These are phyloP conservation scores for Cheilosia variabilis DNA, from an alignment of 2,888 invertebrate species.

Conservation along the genomic window DNA sequence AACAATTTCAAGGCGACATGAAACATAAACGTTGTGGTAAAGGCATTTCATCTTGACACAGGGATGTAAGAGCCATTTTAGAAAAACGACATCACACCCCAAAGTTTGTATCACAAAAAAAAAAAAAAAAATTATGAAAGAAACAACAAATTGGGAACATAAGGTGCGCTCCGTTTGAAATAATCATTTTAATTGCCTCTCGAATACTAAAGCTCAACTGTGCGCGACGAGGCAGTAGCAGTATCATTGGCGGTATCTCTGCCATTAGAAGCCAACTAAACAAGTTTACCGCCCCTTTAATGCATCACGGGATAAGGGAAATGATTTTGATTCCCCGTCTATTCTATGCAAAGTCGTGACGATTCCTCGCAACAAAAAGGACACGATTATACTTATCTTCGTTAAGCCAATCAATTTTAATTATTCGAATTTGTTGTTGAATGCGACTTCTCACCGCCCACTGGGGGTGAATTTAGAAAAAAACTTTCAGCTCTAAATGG, in stretches of 20 bases:
- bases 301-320: slow-evolving; percentile 13
- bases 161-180: slow-evolving; percentile 70
- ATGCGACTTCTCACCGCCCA: neutral
- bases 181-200: slow-evolving; percentile 75
- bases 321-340: slow-evolving; percentile 26
- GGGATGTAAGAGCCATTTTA: slow-evolving; percentile 16
- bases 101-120: slow-evolving; percentile 18
- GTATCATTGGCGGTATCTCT: neutral
- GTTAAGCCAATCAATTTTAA: slow-evolving; percentile 75
- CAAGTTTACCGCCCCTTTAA: slow-evolving; percentile 67
- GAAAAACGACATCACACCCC: slow-evolving; percentile 11
- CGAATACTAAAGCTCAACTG: slow-evolving; percentile 38
- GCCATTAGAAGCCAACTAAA: slow-evolving; percentile 54
- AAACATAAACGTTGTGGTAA: slow-evolving; percentile 47
- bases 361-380: slow-evolving; percentile 47
- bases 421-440: slow-evolving; percentile 62
- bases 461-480: neutral
- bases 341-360: neutral
- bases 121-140: neutral
- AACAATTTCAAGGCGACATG: neutral
- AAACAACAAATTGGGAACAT: slow-evolving; percentile 55
- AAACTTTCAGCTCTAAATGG: slow-evolving; percentile 38
- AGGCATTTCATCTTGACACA: slow-evolving; percentile 39
- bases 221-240: slow-evolving; percentile 9
- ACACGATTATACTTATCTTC: slow-evolving; percentile 74